Percentiles rank a stretch among this genome's conserved stretches.
Conservation (phyloP, 2,888 invertebrate species). For the Polyommatus icarus region DNA sequence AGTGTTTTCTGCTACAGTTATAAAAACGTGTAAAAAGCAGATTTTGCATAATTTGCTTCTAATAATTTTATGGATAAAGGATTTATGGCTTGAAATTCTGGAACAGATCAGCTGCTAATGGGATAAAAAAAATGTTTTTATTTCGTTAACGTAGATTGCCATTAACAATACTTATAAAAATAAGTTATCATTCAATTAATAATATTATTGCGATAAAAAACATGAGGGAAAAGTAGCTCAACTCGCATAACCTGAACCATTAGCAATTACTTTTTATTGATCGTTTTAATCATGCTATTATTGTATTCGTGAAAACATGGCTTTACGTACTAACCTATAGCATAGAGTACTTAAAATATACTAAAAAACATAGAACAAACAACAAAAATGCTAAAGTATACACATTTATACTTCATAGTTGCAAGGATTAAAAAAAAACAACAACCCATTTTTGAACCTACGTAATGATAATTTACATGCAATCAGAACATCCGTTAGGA, state of each 20-base stretch:
- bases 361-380: neutral
- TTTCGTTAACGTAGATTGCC: no score
- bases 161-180: no score
- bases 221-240: neutral
- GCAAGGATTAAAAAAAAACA: neutral
- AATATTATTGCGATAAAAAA: neutral
- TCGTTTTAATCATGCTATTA: neutral
- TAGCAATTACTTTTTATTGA: conserved; percentile 20
- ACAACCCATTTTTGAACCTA: neutral
- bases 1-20: no score
- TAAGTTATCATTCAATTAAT: neutral
- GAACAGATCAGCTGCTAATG: no score
- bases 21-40: no score
- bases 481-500: conserved; percentile 19
- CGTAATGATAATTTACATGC: conserved; percentile 7
- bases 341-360: neutral
- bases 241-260: conserved; percentile 18
- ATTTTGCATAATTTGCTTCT: no score
- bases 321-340: neutral
- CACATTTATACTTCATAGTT: neutral
- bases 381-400: neutral
- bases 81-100: no score
- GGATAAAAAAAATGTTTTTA: no score
- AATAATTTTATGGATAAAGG: no score
- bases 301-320: neutral